phyloP scores from a whole-genome alignment of 1,140 invertebrate genomes.

The Drosophila nasuta region DNA sequence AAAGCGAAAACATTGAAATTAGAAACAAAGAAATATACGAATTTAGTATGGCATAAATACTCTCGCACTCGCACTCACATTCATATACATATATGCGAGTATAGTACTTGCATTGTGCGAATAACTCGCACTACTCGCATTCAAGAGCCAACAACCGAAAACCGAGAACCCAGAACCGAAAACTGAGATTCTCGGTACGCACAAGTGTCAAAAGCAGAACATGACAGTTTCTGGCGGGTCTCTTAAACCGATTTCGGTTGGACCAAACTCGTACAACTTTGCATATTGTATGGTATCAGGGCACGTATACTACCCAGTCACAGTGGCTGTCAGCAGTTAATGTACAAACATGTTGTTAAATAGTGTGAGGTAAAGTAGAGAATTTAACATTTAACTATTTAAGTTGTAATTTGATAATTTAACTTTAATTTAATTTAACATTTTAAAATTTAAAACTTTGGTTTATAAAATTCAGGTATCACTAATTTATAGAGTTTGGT shows the following conservation, averaged over 20 bases:
- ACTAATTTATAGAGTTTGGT: too few species aligned
- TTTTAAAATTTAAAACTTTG: too few species aligned
- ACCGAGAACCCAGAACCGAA: too few species aligned
- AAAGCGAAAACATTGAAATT: constrained; percentile 65
- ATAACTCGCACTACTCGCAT: neutral
- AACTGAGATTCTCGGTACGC: constrained; percentile 46
- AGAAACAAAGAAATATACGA: constrained; percentile 61
- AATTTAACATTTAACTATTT: too few species aligned
- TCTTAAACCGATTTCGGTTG: constrained; percentile 34
- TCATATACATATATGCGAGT: neutral
- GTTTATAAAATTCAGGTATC: too few species aligned
- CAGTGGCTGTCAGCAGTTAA: neutral
- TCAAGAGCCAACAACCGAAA: constrained; percentile 17
- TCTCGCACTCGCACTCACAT: constrained; percentile 12
- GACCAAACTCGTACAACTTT: neutral
- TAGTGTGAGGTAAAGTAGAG: too few species aligned
- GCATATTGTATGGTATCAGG: neutral
- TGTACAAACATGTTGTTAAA: too few species aligned
- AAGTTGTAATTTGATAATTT: too few species aligned
- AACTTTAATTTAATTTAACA: too few species aligned
- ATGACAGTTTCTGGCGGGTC: constrained; percentile 34
- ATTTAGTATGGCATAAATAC: constrained; percentile 56
- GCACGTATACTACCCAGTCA: neutral
- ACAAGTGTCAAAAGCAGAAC: constrained; percentile 66
- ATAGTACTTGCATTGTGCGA: too few species aligned